A percentile compares a stretch with the other conserved stretches of the same genome.
These are phyloP conservation scores for Erpornis zantholeuca DNA, from an alignment of 2,113 vertebrate genomes.

Conservation along the genomic window DNA sequence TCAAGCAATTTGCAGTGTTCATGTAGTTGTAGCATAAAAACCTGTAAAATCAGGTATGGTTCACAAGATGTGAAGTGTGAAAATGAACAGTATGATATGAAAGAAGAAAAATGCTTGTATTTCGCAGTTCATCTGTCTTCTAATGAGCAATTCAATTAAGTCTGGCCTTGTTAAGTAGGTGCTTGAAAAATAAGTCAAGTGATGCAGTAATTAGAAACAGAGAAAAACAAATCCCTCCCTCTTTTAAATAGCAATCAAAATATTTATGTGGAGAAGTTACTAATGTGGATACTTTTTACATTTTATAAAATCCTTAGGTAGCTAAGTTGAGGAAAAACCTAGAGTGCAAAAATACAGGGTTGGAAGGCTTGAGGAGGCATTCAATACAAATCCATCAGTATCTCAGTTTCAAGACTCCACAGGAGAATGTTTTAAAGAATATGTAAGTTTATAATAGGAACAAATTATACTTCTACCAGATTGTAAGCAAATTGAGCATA, in stretches of 20 bases:
- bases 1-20: neutral
- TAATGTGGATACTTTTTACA: neutral
- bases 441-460: slow-evolving; percentile 7
- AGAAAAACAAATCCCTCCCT: slow-evolving; percentile 3
- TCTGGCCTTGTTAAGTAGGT: slow-evolving; percentile 24
- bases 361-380: neutral
- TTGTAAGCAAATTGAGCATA: slow-evolving; percentile 35
- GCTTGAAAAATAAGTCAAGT: slow-evolving; percentile 55
- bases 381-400: neutral
- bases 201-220: slow-evolving; percentile 11
- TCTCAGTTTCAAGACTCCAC: neutral
- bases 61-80: slow-evolving; percentile 7
- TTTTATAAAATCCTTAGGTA: neutral
- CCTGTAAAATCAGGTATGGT: neutral
- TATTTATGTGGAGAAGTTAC: slow-evolving; percentile 22
- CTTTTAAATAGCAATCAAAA: slow-evolving; percentile 36
- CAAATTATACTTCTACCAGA: slow-evolving; percentile 16
- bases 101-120: slow-evolving; percentile 28
- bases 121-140: slow-evolving; percentile 5
- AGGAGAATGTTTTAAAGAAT: neutral
- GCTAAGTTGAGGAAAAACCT: neutral
- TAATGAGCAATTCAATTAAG: slow-evolving; percentile 63
- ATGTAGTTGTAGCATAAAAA: neutral
- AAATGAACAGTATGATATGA: neutral
- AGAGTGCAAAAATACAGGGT: neutral